Base-by-base conservation (phyloP, 1,140 invertebrate genomes). In the Stegodyphus mimosarum region DNA sequence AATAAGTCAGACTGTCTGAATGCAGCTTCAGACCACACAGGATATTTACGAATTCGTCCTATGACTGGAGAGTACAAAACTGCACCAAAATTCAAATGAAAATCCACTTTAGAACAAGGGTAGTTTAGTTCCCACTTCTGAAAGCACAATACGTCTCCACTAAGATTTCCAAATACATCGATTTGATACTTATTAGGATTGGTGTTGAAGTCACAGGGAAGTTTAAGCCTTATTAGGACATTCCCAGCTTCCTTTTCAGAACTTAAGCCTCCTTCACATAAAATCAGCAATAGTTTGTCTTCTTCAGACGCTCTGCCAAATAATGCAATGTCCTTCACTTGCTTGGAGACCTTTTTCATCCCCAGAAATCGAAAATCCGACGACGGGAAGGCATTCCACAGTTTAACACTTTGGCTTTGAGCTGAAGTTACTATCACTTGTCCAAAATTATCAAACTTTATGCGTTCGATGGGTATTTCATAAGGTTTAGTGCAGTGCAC, bases 341-440 rank as follows among this genome's bases (percentile, higher is more conserved):
- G 60, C 5, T 64, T 33, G 6, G 18, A n/a, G 6, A 76, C 48
- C 17, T 76, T 76, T 48, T 64, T 64, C 0, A 60, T 64, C 0
- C 74, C 74, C 33, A 76, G 48, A 17, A 64, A 76, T 10, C 49
- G 11, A 76, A 76, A 76, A 66, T 76, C n/a, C 0, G 74, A 66
- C 7, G 74, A 76, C n/a, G 74, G 74, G 6, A 76, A 33, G 9
- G 55, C 74, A 17, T 76, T 76, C 74, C 74, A 76, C n/a, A 76
- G 7, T 48, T 76, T 76, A 51, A 76, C 48, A 49, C n/a, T 18
- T 15, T 76, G 74, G 17, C 51, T 60, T 17, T 60, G 55, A 17
- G 74, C 55, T 51, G 60, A 76, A 0, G 60, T 50, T 6, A 64
- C 55, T n/a, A 76, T 33, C 3, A 76, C 5, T 52, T 17, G 18